Percentiles rank a stretch among this genome's conserved stretches.
Evolutionary conservation across 1,140 invertebrate genomes (phyloP).

Genomic region (Chlorops oryzae): DNA sequence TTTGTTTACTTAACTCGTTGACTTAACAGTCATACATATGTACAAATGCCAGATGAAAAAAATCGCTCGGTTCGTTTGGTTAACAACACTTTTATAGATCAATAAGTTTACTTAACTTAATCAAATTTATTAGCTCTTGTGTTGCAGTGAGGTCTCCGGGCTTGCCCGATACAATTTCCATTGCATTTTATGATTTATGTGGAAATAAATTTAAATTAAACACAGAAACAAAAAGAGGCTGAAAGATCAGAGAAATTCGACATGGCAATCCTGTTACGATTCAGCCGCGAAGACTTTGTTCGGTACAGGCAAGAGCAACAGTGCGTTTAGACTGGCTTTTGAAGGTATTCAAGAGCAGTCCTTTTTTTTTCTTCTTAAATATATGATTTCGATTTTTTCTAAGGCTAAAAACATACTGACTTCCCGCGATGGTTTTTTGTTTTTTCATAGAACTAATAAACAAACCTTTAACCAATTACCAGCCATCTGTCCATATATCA

Average conservation of each 20-base stretch:
- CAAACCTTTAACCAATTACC: neutral
- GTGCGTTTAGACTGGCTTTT: neutral
- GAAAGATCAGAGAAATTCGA: too few species aligned
- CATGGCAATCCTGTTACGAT: conserved; percentile 40
- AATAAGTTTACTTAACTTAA: conserved; percentile 7
- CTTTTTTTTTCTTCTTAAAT: too few species aligned
- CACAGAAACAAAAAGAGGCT: conserved; percentile 49
- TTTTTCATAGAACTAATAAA: neutral
- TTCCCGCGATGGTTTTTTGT: too few species aligned
- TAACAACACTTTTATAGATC: neutral
- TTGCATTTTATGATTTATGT: conserved; percentile 35
- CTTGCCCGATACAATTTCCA: neutral
- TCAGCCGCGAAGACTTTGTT: conserved; percentile 8
- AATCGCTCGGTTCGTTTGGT: too few species aligned
- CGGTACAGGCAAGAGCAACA: neutral
- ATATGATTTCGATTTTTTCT: too few species aligned
- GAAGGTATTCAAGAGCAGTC: neutral
- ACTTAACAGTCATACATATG: neutral
- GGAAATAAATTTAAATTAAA: conserved; percentile 49
- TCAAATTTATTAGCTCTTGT: neutral
- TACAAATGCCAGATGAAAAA: neutral
- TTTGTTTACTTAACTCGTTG: neutral
- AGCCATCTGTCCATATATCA: neutral
- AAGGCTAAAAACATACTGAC: too few species aligned
- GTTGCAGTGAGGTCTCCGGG: neutral